Evolutionary conservation across 1,140 invertebrate genomes (phyloP).

Genomic region (Saccostrea echinata): DNA sequence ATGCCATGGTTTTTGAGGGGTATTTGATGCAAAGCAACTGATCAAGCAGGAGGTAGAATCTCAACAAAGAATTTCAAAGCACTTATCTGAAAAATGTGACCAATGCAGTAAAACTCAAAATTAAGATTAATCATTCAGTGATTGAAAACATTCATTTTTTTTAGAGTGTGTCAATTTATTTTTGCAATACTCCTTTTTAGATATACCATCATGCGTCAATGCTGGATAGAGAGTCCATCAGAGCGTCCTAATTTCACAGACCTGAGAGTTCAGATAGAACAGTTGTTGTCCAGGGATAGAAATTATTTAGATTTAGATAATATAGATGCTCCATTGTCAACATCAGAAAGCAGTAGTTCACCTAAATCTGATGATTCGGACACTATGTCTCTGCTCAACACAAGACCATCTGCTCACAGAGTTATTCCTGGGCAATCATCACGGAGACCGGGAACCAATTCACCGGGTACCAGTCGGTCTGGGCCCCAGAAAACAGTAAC

Average conservation of each 20-base stretch:
- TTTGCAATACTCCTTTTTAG: slow-evolving; percentile 80
- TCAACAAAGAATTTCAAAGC: slow-evolving; percentile 11
- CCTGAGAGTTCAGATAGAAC: slow-evolving; percentile 83
- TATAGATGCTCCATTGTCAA: slow-evolving; percentile 74
- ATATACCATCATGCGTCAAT: slow-evolving; percentile 88
- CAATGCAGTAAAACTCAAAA: slow-evolving; percentile 7
- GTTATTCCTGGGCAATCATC: slow-evolving; percentile 9
- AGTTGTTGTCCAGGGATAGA: slow-evolving; percentile 81
- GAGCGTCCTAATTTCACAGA: slow-evolving; percentile 89
- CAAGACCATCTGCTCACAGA: slow-evolving; percentile 4
- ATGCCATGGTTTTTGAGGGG: not conserved
- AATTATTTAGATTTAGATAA: slow-evolving; percentile 78
- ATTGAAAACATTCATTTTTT: not conserved
- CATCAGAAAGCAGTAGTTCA: slow-evolving; percentile 72
- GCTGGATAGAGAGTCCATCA: slow-evolving; percentile 89
- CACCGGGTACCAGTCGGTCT: slow-evolving; percentile 11
- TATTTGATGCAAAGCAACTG: slow-evolving; percentile 19
- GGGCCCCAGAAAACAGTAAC: slow-evolving; percentile 13
- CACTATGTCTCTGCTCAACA: slow-evolving; percentile 34
- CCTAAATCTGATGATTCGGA: slow-evolving; percentile 59
- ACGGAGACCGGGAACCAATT: slow-evolving; percentile 8
- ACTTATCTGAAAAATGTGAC: slow-evolving; percentile 20
- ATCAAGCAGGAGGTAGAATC: not conserved
- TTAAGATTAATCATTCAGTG: not conserved
- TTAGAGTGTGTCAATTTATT: not conserved